A percentile compares a stretch with the other conserved stretches of the same genome.
Evolutionary conservation across 2,113 vertebrate genomes (phyloP).

Genomic region (Siniperca chuatsi): DNA sequence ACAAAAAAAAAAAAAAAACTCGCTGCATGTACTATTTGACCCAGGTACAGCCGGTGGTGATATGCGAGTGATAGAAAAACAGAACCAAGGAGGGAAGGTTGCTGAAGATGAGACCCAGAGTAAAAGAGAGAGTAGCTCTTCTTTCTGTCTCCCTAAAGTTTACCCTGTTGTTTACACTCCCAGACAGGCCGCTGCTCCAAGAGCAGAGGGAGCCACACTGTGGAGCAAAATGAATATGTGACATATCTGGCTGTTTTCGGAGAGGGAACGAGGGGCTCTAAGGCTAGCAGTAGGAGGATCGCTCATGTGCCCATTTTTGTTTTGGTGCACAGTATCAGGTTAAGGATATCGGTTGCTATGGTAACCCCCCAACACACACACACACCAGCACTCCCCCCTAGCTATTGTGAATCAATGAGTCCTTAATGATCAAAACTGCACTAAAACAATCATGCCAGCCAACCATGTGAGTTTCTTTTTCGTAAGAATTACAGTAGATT

Average conservation of each 20-base stretch:
- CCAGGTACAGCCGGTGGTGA: slow-evolving; percentile 32
- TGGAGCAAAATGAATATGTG: slow-evolving; percentile 86
- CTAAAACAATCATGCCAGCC: slow-evolving; percentile 80
- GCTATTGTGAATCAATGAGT: slow-evolving; percentile 62
- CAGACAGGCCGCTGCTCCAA: slow-evolving; percentile 82
- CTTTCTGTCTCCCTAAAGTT: slow-evolving; percentile 74
- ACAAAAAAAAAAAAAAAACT: not conserved
- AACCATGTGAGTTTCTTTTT: slow-evolving; percentile 47
- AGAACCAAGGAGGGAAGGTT: slow-evolving; percentile 67
- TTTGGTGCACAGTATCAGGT: slow-evolving; percentile 40
- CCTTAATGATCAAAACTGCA: slow-evolving; percentile 78
- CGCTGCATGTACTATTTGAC: not conserved
- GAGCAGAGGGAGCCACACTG: slow-evolving; percentile 78
- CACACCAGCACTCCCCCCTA: slow-evolving; percentile 70
- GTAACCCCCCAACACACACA: slow-evolving; percentile 22
- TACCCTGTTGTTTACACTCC: slow-evolving; percentile 86
- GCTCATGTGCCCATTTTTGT: slow-evolving; percentile 39
- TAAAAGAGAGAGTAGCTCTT: slow-evolving; percentile 58
- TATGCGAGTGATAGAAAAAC: slow-evolving; percentile 13
- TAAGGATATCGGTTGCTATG: slow-evolving; percentile 44
- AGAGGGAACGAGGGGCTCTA: slow-evolving; percentile 57
- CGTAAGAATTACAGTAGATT: slow-evolving; percentile 20
- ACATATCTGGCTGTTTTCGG: slow-evolving; percentile 78
- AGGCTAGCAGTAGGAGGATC: slow-evolving; percentile 55
- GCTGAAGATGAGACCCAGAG: slow-evolving; percentile 70